A percentile compares a stretch with the other conserved stretches of the same genome.
phyloP scores from a whole-genome alignment of 2,797 vertebrate genomes.

The Pseudocheirus occidentalis region DNA sequence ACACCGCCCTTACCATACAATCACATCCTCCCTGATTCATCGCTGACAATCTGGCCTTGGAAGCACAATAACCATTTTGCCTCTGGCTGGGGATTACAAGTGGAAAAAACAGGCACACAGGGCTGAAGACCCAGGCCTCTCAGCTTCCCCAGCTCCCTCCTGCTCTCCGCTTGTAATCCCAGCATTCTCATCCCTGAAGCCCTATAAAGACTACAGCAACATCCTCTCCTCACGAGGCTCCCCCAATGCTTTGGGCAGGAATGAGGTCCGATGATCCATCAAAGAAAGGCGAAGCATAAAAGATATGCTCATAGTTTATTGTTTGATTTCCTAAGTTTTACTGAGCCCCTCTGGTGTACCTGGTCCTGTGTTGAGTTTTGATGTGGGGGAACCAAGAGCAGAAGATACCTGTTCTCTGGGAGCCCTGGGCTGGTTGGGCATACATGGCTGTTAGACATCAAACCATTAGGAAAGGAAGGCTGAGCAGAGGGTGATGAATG shows the following conservation, averaged over 20 bases:
- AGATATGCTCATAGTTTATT: not conserved
- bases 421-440: not conserved
- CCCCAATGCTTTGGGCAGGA: not conserved
- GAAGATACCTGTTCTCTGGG: not conserved
- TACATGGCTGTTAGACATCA: not conserved
- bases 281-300: not conserved
- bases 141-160: not conserved
- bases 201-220: not conserved
- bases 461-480: not conserved
- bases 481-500: not conserved
- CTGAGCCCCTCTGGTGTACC: not conserved
- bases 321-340: not conserved
- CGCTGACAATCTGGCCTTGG: not conserved
- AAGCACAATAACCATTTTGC: constrained; percentile 3
- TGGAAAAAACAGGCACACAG: not conserved
- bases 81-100: not conserved
- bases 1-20: not conserved
- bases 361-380: not conserved
- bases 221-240: not conserved
- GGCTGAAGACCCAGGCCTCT: not conserved
- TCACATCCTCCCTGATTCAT: not conserved
- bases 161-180: not conserved
- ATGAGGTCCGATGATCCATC: not conserved
- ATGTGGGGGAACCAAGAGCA: not conserved
- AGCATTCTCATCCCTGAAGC: not conserved